phyloP scores from a whole-genome alignment of 2,797 vertebrate species.

The Thaleichthys pacificus region DNA sequence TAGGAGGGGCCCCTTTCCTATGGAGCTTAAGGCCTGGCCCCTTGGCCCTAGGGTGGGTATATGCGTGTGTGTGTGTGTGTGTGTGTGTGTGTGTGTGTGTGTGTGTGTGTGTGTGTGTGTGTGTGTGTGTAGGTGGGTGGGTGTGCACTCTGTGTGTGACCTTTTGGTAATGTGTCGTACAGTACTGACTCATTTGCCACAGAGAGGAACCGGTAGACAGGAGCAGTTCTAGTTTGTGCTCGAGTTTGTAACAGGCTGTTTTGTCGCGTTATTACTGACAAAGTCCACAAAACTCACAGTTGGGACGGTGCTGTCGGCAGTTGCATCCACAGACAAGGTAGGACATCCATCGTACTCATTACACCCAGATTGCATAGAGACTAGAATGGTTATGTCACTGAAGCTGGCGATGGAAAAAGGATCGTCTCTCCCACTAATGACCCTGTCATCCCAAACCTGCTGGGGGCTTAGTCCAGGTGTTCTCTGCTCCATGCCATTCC shows the following conservation, averaged over 20 bases:
- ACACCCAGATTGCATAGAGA: no score
- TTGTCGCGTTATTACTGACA: not conserved
- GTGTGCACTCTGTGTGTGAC: not conserved
- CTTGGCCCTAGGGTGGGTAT: not conserved
- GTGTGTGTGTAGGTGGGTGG: not conserved
- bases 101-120: conserved; percentile 9
- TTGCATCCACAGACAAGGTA: conserved; percentile 10
- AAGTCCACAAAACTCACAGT: not conserved
- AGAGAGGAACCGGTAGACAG: no score
- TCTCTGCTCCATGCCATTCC: not conserved
- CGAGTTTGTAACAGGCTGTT: not conserved
- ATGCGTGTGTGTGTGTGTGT: conserved; percentile 9
- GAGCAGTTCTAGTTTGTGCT: not conserved
- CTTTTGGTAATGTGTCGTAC: conserved; percentile 15
- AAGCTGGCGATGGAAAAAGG: not conserved
- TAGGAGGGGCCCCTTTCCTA: not conserved
- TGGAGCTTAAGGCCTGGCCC: not conserved
- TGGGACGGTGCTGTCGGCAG: conserved; percentile 4
- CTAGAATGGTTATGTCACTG: not conserved
- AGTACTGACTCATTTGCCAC: no score
- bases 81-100: conserved; percentile 4
- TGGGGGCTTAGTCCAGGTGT: not conserved
- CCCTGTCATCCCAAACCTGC: not conserved
- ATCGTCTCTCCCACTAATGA: not conserved
- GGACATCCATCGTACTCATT: not conserved